Base-by-base conservation (phyloP, 37 sponge, comb jelly and placozoan species). In the Aphrocallistes beatrix region DNA sequence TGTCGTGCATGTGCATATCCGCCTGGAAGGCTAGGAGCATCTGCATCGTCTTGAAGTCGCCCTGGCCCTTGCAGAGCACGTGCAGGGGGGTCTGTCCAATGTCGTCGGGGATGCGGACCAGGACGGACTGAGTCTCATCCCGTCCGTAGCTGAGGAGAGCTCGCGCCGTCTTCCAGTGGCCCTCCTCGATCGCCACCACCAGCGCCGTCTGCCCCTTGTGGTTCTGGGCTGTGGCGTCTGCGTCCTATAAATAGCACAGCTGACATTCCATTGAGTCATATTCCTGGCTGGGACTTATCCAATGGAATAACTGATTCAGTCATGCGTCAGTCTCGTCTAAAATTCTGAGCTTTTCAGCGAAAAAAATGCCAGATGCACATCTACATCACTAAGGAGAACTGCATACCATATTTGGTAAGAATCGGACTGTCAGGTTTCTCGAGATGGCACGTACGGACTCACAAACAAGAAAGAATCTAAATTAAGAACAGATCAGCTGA, bases 211-310 rank as follows among this genome's bases (percentile, higher is more conserved):
- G 75, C 75, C 75, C 75, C 8, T 13, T 3, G 34, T 60, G 75
- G 75, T 60, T 60, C 75, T 60, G 75, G n/a, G 75, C 75, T 60
- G 75, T 60, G 34, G n/a, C 75, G 34, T 60, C 75, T 19, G 75
- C 75, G 25, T 28, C 75, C 75, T 60, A 30, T 6, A 3, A 47
- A 47, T n/a, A n/a, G n/a, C n/a, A n/a, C n/a, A n/a, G n/a, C n/a
- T n/a, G n/a, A n/a, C n/a, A n/a, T n/a, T n/a, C n/a, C n/a, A n/a
- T n/a, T n/a, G n/a, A n/a, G n/a, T n/a, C n/a, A n/a, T n/a, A n/a
- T n/a, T n/a, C n/a, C n/a, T n/a, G n/a, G n/a, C n/a, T n/a, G n/a
- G n/a, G n/a, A n/a, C n/a, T n/a, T n/a, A n/a, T n/a, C n/a, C n/a
- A n/a, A n/a, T n/a, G n/a, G n/a, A n/a, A n/a, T n/a, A n/a, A n/a